Evolutionary conservation across 2,888 invertebrate species (phyloP).

Genomic region (Ectemnius lituratus): DNA sequence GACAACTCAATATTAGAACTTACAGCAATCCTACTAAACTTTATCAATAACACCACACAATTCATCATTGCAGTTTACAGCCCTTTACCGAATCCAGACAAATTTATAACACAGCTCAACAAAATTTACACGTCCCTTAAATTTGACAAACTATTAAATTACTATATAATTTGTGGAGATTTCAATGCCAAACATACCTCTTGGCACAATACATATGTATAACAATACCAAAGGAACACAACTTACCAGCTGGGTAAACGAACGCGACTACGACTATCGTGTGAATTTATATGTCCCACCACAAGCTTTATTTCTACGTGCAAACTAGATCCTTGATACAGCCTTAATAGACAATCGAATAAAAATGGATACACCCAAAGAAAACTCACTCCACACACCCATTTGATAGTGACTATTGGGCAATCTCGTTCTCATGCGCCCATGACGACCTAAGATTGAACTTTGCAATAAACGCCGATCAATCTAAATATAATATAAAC

Average conservation of each 20-base stretch:
- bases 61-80: neutral
- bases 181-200: neutral
- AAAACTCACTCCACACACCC: neutral
- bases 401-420: neutral
- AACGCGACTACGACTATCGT: neutral
- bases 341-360: neutral
- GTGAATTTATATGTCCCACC: neutral
- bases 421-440: neutral
- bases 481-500: neutral
- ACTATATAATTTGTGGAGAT: neutral
- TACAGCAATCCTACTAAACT: neutral
- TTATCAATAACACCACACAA: neutral
- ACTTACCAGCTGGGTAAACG: neutral
- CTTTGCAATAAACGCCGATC: neutral
- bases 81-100: neutral
- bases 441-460: conserved; percentile 1
- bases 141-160: neutral
- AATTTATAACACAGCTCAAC: neutral
- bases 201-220: neutral
- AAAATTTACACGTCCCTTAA: neutral
- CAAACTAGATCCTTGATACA: neutral
- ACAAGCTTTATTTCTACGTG: neutral
- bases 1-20: neutral
- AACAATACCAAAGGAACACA: neutral
- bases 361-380: neutral